Percentiles rank a stretch among this genome's conserved stretches.
Conservation (phyloP, 2,113 vertebrate species). For the Syrrhaptes paradoxus region DNA sequence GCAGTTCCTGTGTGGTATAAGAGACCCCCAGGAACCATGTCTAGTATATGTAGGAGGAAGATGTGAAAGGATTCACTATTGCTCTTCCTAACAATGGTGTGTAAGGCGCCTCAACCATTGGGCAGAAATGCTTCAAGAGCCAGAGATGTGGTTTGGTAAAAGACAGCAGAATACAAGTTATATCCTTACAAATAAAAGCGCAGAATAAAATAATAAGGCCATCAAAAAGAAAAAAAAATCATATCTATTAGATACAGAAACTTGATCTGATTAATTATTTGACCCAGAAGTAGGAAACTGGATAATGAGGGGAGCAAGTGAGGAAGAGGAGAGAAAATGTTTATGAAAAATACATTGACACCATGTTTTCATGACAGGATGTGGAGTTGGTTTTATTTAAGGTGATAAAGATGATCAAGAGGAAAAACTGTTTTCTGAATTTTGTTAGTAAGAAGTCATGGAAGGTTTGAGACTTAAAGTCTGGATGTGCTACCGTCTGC, state of each 20-base stretch:
- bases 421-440: not conserved
- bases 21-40: not conserved
- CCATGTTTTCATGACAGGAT: not conserved
- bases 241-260: not conserved
- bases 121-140: not conserved
- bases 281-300: not conserved
- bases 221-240: not conserved
- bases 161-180: not conserved
- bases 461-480: slow-evolving; percentile 14
- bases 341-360: not conserved
- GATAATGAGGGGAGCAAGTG: not conserved
- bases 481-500: not conserved
- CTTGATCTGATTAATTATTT: not conserved
- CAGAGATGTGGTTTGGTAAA: not conserved
- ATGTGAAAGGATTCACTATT: not conserved
- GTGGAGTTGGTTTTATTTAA: not conserved
- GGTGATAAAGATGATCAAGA: not conserved
- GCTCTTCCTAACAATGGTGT: not conserved
- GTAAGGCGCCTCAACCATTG: not conserved
- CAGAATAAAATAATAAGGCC: not conserved
- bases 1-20: not conserved
- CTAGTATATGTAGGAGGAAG: not conserved
- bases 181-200: not conserved
- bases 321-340: not conserved
- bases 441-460: slow-evolving; percentile 19